Percentiles rank a stretch among this genome's conserved stretches.
Conservation (phyloP, 2,113 vertebrate genomes). For the Eublepharis macularius region DNA sequence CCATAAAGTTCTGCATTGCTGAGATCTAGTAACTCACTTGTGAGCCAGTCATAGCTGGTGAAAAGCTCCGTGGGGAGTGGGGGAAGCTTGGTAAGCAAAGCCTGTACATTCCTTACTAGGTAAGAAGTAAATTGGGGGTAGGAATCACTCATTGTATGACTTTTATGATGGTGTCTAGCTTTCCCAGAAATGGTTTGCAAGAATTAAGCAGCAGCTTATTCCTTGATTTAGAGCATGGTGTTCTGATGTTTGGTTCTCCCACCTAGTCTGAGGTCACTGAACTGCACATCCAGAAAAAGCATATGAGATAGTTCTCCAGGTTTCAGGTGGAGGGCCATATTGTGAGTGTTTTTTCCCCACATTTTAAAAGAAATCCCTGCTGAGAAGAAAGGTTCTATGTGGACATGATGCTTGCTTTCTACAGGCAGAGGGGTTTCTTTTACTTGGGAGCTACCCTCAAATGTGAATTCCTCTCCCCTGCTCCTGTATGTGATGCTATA, state of each 20-base stretch:
- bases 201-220: background rate
- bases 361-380: too few species aligned
- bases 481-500: background rate
- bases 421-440: background rate
- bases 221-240: background rate
- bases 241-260: background rate
- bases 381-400: background rate
- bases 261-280: background rate
- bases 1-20: background rate
- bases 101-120: background rate
- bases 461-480: background rate
- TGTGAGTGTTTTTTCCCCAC: too few species aligned
- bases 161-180: background rate
- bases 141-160: background rate
- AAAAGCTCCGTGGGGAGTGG: background rate
- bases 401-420: background rate
- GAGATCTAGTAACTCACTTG: background rate
- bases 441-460: background rate
- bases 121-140: background rate
- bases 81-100: background rate
- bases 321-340: too few species aligned
- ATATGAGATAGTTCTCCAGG: background rate
- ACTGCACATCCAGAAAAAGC: background rate
- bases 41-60: too few species aligned
- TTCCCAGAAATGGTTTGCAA: background rate